Evolutionary conservation across 2,797 vertebrate genomes (phyloP).

Genomic region (Masticophis lateralis): DNA sequence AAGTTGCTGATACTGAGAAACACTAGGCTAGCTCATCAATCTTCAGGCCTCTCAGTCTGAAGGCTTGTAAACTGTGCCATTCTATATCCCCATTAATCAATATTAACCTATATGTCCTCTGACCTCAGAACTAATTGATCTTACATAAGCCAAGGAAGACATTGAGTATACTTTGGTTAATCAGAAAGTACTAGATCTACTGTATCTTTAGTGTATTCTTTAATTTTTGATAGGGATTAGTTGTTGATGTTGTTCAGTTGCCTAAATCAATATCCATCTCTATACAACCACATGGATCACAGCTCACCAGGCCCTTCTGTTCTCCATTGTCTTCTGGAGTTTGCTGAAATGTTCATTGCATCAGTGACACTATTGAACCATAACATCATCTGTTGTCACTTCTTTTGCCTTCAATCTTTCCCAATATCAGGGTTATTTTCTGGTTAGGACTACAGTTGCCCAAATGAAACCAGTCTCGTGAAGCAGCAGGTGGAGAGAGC

Average conservation of each 20-base stretch:
- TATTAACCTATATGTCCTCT: background rate
- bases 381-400: background rate
- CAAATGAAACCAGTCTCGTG: background rate
- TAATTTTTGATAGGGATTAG: background rate
- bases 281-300: background rate
- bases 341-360: background rate
- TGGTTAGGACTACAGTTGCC: background rate
- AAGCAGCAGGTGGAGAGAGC: background rate
- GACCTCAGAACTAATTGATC: background rate
- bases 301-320: background rate
- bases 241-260: background rate
- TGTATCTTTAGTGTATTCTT: background rate
- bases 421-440: background rate
- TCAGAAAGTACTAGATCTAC: background rate
- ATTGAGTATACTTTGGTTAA: background rate
- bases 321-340: background rate
- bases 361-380: background rate
- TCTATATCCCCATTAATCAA: background rate
- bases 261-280: background rate
- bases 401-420: background rate
- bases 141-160: background rate
- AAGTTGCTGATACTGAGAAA: background rate
- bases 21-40: background rate
- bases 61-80: background rate
- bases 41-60: background rate